Base-by-base conservation (phyloP, 2,113 vertebrate genomes). In the Hirundichthys speculiger region DNA sequence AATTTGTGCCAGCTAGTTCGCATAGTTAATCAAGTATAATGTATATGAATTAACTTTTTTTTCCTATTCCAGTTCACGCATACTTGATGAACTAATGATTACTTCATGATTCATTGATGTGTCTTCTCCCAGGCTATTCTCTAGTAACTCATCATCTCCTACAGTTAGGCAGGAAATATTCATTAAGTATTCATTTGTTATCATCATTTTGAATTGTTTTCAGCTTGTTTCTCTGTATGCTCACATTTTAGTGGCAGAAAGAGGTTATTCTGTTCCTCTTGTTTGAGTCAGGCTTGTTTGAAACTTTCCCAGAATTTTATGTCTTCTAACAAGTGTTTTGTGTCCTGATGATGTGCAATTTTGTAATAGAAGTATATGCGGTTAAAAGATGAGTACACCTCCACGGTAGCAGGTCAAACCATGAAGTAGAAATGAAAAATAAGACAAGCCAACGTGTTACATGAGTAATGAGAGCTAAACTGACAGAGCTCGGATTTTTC, bases 61-160 rank as follows among this genome's bases (percentile, higher is more conserved):
- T 50, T 51, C 16, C 21, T 12, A 16, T 25, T 50, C 50, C 27
- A 20, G 20, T 40, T 56, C 38, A 56, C 19, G 12, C 4, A 51
- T n/a, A 27, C 24, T 25, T 12, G 49, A 51, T 27, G 24, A 51
- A 24, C 21, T 49, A 24, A 15, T 49, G 20, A 49, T 24, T 47
- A 49, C n/a, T 40, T 56, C 12, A 41, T 41, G 53, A 56, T 56
- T 57, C 40, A 42, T 57, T 57, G 18, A n/a, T 30, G 13, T 13
- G n/a, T 15, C n/a, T 43, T 42, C 21, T 24, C 21, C 22, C 54
- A 42, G 9, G 21, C 40, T 43, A 1, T 42, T 22, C 53, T 40
- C 38, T 27, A 12, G 39, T 16, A 24, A 24, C 39, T 56, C 39
- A 24, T 24, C 40, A 42, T 24, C n/a, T 45, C 18, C 6, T 45